These are phyloP conservation scores for Odiellus spinosus DNA, from an alignment of 2,888 invertebrate genomes.

Conservation along the genomic window DNA sequence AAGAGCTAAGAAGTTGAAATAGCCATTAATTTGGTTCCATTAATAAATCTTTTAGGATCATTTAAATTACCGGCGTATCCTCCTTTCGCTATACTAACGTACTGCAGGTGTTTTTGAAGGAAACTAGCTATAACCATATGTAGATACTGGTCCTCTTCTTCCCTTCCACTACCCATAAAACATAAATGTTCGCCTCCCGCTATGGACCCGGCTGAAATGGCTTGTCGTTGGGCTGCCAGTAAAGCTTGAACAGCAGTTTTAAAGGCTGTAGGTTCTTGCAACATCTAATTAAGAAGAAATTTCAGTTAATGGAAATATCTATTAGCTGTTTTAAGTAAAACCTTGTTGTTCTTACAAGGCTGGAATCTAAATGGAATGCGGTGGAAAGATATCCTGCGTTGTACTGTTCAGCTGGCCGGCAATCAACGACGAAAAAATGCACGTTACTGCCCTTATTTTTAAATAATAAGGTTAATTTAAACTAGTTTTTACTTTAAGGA, in stretches of 20 bases:
- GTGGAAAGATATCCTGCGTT: conserved; percentile 92
- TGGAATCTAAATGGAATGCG: conserved; percentile 94
- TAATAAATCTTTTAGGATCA: neutral
- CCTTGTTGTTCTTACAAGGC: too few species aligned
- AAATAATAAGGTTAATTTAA: neutral
- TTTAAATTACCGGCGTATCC: conserved; percentile 50
- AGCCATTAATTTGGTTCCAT: neutral
- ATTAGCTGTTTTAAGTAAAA: conserved; percentile 9
- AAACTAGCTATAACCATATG: conserved; percentile 98
- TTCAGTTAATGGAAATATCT: conserved; percentile 5
- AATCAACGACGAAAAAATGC: conserved; percentile 90
- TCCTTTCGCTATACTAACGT: conserved; percentile 78
- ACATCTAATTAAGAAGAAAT: conserved; percentile 44
- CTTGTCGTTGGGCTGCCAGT: conserved; percentile 76
- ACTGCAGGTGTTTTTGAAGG: conserved; percentile 78
- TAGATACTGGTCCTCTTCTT: conserved; percentile 87
- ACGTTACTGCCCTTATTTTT: conserved; percentile 30
- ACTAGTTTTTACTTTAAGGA: neutral
- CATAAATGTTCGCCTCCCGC: conserved; percentile 39
- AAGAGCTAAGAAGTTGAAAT: conserved; percentile 31
- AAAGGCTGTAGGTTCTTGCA: conserved; percentile 90
- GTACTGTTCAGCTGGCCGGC: conserved; percentile 89
- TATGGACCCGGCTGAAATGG: conserved; percentile 61
- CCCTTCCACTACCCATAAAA: conserved; percentile 73
- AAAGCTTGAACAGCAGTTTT: conserved; percentile 81